phyloP scores from a whole-genome alignment of 2,888 invertebrate genomes.

The Sinopyrophorus schimmeli region DNA sequence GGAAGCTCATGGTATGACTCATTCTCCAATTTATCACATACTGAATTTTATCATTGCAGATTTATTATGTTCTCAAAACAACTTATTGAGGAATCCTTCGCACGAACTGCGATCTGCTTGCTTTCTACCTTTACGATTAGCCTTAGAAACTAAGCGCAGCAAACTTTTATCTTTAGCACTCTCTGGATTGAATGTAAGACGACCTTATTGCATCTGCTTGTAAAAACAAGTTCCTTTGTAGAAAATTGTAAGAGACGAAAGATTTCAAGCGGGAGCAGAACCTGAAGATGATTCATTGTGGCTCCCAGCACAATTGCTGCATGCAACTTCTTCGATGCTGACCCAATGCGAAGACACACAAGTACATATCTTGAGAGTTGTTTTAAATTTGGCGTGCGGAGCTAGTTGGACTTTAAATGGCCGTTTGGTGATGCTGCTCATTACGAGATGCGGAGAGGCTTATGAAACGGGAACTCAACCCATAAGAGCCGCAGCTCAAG shows the following conservation, averaged over 20 bases:
- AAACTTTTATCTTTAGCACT: slow-evolving; percentile 83
- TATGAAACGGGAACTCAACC: slow-evolving; percentile 78
- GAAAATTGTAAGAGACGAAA: slow-evolving; percentile 89
- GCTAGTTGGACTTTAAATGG: slow-evolving; percentile 90
- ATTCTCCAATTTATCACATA: no score
- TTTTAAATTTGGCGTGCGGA: slow-evolving; percentile 85
- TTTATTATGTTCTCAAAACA: slow-evolving; percentile 78
- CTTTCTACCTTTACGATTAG: slow-evolving; percentile 81
- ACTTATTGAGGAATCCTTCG: slow-evolving; percentile 73
- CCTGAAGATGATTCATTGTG: slow-evolving; percentile 91
- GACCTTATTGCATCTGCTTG: background rate
- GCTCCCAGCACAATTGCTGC: slow-evolving; percentile 88
- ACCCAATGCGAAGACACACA: slow-evolving; percentile 86
- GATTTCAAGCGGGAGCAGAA: slow-evolving; percentile 88
- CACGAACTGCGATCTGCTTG: slow-evolving; percentile 84
- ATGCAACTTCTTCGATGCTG: slow-evolving; percentile 79
- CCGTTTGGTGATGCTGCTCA: slow-evolving; percentile 81
- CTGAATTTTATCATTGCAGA: slow-evolving; percentile 60
- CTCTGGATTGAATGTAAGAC: slow-evolving; percentile 85
- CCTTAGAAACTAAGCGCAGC: slow-evolving; percentile 84
- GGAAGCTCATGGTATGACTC: slow-evolving; percentile 78
- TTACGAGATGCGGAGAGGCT: slow-evolving; percentile 83
- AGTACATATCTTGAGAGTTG: slow-evolving; percentile 73
- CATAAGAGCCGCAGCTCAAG: slow-evolving; percentile 83
- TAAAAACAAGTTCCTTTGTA: slow-evolving; percentile 49